Evolutionary conservation across 2,888 invertebrate species (phyloP), one percentile per base, ranked within the genome.

Genomic region (Nasonovia ribisnigri): DNA sequence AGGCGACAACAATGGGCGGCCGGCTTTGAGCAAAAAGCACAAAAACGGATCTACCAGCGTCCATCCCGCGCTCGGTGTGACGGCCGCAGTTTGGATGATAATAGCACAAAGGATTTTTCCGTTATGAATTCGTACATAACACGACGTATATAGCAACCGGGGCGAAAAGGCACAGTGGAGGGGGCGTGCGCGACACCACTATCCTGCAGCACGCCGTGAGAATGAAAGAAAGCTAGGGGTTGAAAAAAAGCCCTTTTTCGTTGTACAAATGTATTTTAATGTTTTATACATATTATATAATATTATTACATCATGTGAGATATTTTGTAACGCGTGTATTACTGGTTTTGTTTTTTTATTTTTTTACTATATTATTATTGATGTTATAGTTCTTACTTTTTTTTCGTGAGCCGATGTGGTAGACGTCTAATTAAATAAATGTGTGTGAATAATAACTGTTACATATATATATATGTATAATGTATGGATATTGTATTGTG

Each of bases 191-290:
- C 43, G 57, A 43, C 89, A 77, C 57, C 24, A 54, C 88, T 42
- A 24, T n/a, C 13, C 26, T 26, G 26, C 57, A 29, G 89, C 29
- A 36, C 6, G 36, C 48, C 46, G 26, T 46, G 48, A 24, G 43
- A 16, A 57, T 43, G 54, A 57, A 60, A 60, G 86, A 54, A 88
- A 51, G 43, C 24, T 24, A 8, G 11, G 26, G 87, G n/a, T 36
- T 13, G 16, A 51, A 42, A 6, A 77, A 77, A 29, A 26, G 26
- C n/a, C 86, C 46, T 46, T 86, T n/a, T 57, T 87, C 60, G 29
- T 89, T 84, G 60, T 88, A 88, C 77, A 93, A 84, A 86, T 84
- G 89, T 88, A 92, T 88, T 89, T 92, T 92, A 90, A 89, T 92
- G 46, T 92, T 84, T 84, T 87, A 48, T 87, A 46, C n/a, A 46